These are phyloP conservation scores for Cephalopholis sonnerati DNA, from an alignment of 2,113 vertebrate species.

Conservation along the genomic window DNA sequence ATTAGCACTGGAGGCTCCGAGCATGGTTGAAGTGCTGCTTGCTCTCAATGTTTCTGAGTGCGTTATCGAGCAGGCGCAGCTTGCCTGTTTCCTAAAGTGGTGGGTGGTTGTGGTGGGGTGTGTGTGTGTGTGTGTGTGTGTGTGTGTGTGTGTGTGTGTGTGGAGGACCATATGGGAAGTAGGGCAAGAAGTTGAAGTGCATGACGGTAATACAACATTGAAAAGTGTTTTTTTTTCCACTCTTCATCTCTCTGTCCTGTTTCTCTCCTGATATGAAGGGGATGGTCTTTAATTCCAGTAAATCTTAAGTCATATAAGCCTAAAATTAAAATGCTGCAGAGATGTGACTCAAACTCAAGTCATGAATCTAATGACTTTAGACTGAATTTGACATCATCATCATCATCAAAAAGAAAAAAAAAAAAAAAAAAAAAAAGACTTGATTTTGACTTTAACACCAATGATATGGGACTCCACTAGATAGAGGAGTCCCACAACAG, in stretches of 20 bases:
- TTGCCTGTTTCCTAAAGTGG: constrained; percentile 30
- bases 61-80: constrained; percentile 53
- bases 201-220: not conserved
- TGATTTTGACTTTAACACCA: no score
- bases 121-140: constrained; percentile 8
- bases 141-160: constrained; percentile 2
- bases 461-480: no score
- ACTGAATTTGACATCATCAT: not conserved
- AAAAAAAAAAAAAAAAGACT: not conserved
- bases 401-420: no score
- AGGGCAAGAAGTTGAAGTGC: constrained; percentile 17
- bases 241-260: not conserved
- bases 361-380: not conserved
- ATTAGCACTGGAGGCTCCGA: constrained; percentile 26
- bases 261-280: not conserved
- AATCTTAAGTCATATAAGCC: not conserved
- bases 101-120: constrained; percentile 23
- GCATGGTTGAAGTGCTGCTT: constrained; percentile 21
- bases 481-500: no score
- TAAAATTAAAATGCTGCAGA: constrained; percentile 2
- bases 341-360: not conserved
- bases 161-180: constrained; percentile 8
- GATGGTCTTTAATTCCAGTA: not conserved
- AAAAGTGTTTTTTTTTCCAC: not conserved
- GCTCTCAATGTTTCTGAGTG: constrained; percentile 30